Base-by-base conservation (phyloP, 2,888 invertebrate genomes). In the Cryptosula pallasiana region DNA sequence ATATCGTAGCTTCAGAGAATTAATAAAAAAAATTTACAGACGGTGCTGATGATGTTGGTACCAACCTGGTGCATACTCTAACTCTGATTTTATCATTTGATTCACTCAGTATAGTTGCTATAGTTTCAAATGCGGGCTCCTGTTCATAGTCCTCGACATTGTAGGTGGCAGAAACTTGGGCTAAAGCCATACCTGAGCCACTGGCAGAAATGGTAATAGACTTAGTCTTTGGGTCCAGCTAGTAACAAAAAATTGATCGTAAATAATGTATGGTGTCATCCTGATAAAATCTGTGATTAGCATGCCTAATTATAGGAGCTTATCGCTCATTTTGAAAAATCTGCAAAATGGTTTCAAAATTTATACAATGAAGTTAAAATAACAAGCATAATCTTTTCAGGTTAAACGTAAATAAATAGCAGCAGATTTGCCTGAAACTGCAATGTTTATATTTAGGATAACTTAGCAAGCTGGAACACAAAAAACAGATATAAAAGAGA, bases 161-260 rank as follows among this genome's bases (percentile, higher is more conserved):
- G 76, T 79, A 81, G 35, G 77, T 79, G 3, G 79, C 77, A 1
- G 76, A 76, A 2, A 81, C 75, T 80, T 81, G 73, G 1, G 76
- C 76, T 1, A 81, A 76, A 16, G 77, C 80, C 75, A 79, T 78
- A 27, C 81, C 81, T 69, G 77, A 76, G 23, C 81, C 81, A 32
- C 77, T 78, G 5, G 79, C 81, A 16, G 76, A 69, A 1, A 81
- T 76, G 20, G 74, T 74, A 0, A 81, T 78, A 9, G 73, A 58
- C 27, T 73, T 75, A 1, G 80, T 79, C 35, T 79, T 71, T 0
- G 75, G 71, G 20, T 77, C 76, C 13, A 78, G 74, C 79, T 80
- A 75, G 16, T 76, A 73, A 36, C 16, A 55, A 13, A 20, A 13
- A 20, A 45, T 45, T 20, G 9, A 45, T 45, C 5, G 20, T 45